phyloP scores from a whole-genome alignment of 2,797 vertebrate genomes.

The Cirrhinus mrigala region DNA sequence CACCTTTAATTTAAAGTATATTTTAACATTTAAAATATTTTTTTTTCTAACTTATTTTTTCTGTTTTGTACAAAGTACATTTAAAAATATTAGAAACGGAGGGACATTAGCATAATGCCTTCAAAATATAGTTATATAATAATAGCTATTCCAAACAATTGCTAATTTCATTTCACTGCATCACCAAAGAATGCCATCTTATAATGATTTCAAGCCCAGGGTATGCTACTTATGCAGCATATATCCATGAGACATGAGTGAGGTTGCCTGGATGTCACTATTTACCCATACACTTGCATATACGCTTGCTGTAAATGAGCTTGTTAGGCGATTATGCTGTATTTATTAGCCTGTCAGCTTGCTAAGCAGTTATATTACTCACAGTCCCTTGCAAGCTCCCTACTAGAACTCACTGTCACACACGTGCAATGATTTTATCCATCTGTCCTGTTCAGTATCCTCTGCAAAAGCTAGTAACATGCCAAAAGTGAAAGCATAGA shows the following conservation, averaged over 20 bases:
- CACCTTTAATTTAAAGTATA: neutral
- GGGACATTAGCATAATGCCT: neutral
- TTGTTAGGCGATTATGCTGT: conserved; percentile 38
- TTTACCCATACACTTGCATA: neutral
- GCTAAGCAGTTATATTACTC: conserved; percentile 22
- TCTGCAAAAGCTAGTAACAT: conserved; percentile 29
- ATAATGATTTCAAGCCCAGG: neutral
- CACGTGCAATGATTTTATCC: neutral
- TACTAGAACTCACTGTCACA: conserved; percentile 2
- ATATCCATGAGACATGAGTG: neutral
- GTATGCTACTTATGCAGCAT: neutral
- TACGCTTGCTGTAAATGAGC: conserved; percentile 4
- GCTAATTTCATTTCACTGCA: neutral
- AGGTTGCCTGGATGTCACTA: neutral
- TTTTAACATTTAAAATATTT: neutral
- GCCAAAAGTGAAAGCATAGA: conserved; percentile 20
- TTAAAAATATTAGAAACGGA: neutral
- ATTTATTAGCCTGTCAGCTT: conserved; percentile 27
- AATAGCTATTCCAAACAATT: conserved; percentile 6
- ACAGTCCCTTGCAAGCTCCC: neutral
- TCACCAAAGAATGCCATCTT: neutral
- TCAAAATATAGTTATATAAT: neutral
- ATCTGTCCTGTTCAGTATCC: neutral
- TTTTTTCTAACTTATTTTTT: neutral
- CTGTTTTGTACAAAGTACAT: neutral